Evolutionary conservation across 2,797 vertebrate species (phyloP).

Genomic region (Cetoscarus ocellatus): DNA sequence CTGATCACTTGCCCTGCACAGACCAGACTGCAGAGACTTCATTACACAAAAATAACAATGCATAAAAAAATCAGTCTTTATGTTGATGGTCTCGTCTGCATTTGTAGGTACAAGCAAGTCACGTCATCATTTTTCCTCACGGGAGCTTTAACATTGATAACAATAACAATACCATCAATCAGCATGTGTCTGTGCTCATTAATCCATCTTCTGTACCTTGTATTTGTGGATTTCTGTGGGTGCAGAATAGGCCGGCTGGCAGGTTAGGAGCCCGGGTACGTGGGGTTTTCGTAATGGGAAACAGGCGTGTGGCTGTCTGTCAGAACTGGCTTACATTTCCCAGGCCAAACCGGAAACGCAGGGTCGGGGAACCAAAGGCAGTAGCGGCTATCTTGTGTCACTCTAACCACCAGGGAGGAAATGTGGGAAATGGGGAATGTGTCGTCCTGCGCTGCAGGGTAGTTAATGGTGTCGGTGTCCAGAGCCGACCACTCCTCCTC

Average conservation of each 20-base stretch:
- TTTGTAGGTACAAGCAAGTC: no score
- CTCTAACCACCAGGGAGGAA: conserved; percentile 74
- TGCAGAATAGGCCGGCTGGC: conserved; percentile 35
- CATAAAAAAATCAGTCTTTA: no score
- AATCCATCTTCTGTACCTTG: conserved; percentile 24
- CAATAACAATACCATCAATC: conserved; percentile 29
- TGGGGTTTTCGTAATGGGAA: conserved; percentile 72
- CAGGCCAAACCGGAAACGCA: conserved; percentile 82
- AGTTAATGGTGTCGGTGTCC: conserved; percentile 75
- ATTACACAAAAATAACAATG: no score
- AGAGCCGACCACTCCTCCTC: conserved; percentile 62
- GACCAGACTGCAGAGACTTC: no score
- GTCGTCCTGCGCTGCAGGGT: conserved; percentile 67
- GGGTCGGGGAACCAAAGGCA: conserved; percentile 71
- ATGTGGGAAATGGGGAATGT: conserved; percentile 76
- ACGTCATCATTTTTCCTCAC: no score
- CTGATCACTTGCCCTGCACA: not conserved
- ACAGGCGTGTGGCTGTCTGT: conserved; percentile 75
- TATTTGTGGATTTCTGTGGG: conserved; percentile 30
- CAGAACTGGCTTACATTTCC: conserved; percentile 83
- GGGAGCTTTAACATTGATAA: not conserved
- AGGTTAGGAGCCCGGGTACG: conserved; percentile 43
- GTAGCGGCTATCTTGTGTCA: conserved; percentile 79
- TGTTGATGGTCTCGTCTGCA: no score
- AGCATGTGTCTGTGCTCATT: conserved; percentile 29